Percentiles rank a stretch among this genome's conserved stretches.
Conservation (phyloP, 35 echinoderm and acorn worm genomes). For the Apostichopus japonicus region DNA sequence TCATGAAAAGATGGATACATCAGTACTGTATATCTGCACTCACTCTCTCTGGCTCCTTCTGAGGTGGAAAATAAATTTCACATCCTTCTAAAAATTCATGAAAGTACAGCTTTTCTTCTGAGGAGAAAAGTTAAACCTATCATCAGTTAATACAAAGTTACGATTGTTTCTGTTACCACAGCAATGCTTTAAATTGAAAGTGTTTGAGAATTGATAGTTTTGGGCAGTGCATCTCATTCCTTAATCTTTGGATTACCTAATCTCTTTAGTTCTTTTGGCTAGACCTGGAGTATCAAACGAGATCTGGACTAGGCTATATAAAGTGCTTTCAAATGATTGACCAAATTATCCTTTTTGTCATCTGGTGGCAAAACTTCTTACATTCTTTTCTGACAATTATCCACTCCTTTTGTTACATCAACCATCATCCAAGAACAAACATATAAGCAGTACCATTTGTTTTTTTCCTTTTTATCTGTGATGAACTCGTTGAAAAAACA, state of each 20-base stretch:
- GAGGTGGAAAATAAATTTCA: constrained; percentile 23
- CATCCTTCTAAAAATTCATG: constrained; percentile 54
- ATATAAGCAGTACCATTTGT: no score
- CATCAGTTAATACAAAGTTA: constrained; percentile 39
- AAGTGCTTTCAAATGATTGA: not conserved
- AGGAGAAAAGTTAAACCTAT: not conserved
- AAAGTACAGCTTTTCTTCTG: constrained; percentile 36
- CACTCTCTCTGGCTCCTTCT: constrained; percentile 39
- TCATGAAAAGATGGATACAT: not conserved
- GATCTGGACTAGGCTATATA: not conserved
- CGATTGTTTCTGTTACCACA: not conserved
- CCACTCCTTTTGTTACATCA: no score
- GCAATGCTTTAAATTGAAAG: not conserved
- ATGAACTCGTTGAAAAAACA: no score
- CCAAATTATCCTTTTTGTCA: not conserved
- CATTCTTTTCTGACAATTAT: no score
- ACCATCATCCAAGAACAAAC: no score
- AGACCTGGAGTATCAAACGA: no score
- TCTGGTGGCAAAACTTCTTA: no score
- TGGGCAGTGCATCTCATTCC: no score
- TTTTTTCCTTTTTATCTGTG: no score
- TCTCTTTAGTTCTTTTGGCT: no score
- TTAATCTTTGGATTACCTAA: no score
- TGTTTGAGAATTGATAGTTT: no score
- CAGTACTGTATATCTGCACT: not conserved